Evolutionary conservation across 2,888 invertebrate species (phyloP).

Genomic region (Lissonota sp.): DNA sequence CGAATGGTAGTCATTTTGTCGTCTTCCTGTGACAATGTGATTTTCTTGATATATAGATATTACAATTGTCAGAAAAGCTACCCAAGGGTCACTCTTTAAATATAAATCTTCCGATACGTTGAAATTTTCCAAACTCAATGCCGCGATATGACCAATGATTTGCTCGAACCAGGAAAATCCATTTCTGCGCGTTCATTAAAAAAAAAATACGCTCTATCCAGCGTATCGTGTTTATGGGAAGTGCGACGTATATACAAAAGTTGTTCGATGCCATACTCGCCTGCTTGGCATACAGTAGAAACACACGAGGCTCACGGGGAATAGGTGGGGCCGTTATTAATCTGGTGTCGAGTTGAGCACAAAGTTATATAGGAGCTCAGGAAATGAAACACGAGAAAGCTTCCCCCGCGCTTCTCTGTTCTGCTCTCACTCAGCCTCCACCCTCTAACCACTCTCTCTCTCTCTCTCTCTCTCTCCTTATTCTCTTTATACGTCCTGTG

Average conservation of each 20-base stretch:
- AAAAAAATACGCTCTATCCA: no score
- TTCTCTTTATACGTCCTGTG: no score
- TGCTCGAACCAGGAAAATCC: no score
- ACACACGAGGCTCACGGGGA: constrained; percentile 61
- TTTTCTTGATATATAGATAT: no score
- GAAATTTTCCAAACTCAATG: no score
- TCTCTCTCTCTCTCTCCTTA: constrained; percentile 57
- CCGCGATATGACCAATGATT: no score
- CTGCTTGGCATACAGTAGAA: constrained; percentile 70
- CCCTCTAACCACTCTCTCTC: constrained; percentile 39
- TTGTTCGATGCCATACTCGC: constrained; percentile 73
- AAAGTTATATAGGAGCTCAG: constrained; percentile 84
- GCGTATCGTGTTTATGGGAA: background rate
- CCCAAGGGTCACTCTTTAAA: no score
- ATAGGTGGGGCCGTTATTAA: constrained; percentile 83
- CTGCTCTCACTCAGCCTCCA: constrained; percentile 57
- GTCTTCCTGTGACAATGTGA: no score
- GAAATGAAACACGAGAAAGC: constrained; percentile 84
- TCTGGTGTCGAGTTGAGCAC: constrained; percentile 84
- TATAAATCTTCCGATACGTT: no score
- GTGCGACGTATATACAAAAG: constrained; percentile 69
- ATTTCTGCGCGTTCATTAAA: no score
- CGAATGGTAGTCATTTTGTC: no score
- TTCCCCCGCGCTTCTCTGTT: constrained; percentile 67
- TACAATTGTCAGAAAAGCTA: no score